Conservation (phyloP, 2,888 invertebrate species). For the Thera britannica region DNA sequence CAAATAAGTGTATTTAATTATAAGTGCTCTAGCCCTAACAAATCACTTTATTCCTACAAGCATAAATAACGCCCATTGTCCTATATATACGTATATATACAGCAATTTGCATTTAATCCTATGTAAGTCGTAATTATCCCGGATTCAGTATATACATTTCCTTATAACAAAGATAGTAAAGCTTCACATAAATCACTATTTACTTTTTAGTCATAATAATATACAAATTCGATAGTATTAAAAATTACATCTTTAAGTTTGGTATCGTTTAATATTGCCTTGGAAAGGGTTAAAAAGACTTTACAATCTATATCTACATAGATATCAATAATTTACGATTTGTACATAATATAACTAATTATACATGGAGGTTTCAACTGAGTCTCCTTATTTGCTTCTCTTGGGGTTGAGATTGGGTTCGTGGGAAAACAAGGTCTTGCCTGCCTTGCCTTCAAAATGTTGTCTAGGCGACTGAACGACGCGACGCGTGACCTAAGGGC, state of each 20-base stretch:
- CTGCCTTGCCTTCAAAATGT: too few species aligned
- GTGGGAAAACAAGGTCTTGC: too few species aligned
- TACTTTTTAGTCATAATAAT: constrained; percentile 29
- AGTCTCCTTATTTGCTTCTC: too few species aligned
- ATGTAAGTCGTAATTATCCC: constrained; percentile 85
- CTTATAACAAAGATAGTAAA: constrained; percentile 72
- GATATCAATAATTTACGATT: neutral
- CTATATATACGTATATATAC: constrained; percentile 50
- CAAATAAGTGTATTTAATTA: neutral
- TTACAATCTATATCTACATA: constrained; percentile 3
- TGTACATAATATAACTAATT: neutral
- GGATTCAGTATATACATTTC: constrained; percentile 78
- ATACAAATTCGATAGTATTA: constrained; percentile 42
- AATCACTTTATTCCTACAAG: constrained; percentile 44
- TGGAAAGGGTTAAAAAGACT: constrained; percentile 23
- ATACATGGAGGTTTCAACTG: neutral
- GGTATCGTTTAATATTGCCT: constrained; percentile 29
- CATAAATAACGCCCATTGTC: constrained; percentile 43
- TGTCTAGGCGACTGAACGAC: too few species aligned
- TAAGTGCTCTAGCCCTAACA: constrained; percentile 6
- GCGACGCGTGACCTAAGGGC: too few species aligned
- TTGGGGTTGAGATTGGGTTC: too few species aligned
- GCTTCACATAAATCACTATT: constrained; percentile 71
- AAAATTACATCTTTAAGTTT: constrained; percentile 34
- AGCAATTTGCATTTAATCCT: constrained; percentile 63